Evolutionary conservation across 1,140 invertebrate species (phyloP).

Genomic region (Hyles vespertilio): DNA sequence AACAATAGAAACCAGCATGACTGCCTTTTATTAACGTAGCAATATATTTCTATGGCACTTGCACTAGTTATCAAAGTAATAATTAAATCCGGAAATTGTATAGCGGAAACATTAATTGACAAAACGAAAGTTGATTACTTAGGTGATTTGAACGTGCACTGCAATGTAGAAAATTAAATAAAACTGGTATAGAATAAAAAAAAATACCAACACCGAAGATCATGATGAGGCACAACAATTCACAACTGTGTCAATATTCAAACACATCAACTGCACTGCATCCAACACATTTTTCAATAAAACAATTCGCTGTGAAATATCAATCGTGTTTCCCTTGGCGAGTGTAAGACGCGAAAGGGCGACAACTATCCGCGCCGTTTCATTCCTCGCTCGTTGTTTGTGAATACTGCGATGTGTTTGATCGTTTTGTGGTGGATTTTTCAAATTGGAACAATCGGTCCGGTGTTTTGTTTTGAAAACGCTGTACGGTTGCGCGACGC

Average conservation of each 20-base stretch:
- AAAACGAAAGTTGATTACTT: not conserved
- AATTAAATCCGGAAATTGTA: too few relatives aligned
- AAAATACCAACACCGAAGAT: conserved; percentile 47
- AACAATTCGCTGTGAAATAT: conserved; percentile 17
- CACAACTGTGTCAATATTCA: conserved; percentile 28
- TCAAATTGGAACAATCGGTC: conserved; percentile 61
- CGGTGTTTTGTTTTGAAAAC: conserved; percentile 65
- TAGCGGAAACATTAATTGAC: too few relatives aligned
- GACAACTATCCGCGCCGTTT: conserved; percentile 22
- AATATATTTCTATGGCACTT: too few relatives aligned
- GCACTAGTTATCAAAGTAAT: too few relatives aligned
- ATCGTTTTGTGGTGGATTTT: conserved; percentile 63
- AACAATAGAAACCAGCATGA: too few relatives aligned
- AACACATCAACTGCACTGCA: conserved; percentile 35
- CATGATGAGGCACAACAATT: conserved; percentile 42
- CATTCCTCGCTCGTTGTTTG: conserved; percentile 45
- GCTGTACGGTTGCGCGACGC: conserved; percentile 31
- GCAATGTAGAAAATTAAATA: not conserved
- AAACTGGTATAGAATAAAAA: conserved; percentile 10
- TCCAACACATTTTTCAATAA: conserved; percentile 52
- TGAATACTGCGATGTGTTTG: conserved; percentile 56
- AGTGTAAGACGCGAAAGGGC: conserved; percentile 25
- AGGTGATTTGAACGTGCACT: not conserved
- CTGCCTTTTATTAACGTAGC: too few relatives aligned
- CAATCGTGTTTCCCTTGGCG: conserved; percentile 22